These are phyloP conservation scores for Eciton burchellii DNA, from an alignment of 1,140 invertebrate genomes.

Conservation along the genomic window DNA sequence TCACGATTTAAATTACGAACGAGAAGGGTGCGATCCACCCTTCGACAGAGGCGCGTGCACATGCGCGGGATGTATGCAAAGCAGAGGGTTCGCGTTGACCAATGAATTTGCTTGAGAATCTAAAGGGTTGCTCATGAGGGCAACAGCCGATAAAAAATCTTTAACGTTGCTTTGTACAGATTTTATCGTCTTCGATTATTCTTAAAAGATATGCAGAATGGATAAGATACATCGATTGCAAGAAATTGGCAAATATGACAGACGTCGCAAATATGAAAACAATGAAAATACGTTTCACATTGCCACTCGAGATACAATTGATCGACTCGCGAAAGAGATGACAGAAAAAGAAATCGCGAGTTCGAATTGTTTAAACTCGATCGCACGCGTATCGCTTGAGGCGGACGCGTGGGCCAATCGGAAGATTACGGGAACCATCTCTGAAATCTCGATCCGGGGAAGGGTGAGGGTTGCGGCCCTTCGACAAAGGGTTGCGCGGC, in stretches of 20 bases:
- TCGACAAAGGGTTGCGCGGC: slow-evolving; percentile 68
- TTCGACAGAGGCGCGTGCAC: slow-evolving; percentile 47
- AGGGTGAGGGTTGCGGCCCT: slow-evolving; percentile 23
- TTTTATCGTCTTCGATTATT: background rate
- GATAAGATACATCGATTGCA: background rate
- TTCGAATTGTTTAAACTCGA: background rate
- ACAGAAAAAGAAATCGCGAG: background rate
- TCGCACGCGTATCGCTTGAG: background rate
- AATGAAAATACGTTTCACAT: background rate
- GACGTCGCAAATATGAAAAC: background rate
- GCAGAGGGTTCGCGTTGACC: slow-evolving; percentile 28
- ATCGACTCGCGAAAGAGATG: background rate
- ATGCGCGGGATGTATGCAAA: slow-evolving; percentile 62
- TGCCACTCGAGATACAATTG: background rate
- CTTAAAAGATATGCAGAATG: background rate
- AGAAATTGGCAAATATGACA: background rate
- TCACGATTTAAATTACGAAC: slow-evolving; percentile 48
- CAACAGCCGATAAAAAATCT: slow-evolving; percentile 29
- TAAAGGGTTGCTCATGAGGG: slow-evolving; percentile 11
- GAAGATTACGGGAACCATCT: background rate
- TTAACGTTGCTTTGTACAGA: background rate
- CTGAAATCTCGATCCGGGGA: slow-evolving; percentile 22
- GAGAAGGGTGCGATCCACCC: slow-evolving; percentile 43
- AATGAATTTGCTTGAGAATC: slow-evolving; percentile 40
- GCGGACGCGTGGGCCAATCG: slow-evolving; percentile 12